Evolutionary conservation across 2,888 invertebrate genomes (phyloP), one percentile per base, ranked within the genome.

Genomic region (Thera obeliscata): DNA sequence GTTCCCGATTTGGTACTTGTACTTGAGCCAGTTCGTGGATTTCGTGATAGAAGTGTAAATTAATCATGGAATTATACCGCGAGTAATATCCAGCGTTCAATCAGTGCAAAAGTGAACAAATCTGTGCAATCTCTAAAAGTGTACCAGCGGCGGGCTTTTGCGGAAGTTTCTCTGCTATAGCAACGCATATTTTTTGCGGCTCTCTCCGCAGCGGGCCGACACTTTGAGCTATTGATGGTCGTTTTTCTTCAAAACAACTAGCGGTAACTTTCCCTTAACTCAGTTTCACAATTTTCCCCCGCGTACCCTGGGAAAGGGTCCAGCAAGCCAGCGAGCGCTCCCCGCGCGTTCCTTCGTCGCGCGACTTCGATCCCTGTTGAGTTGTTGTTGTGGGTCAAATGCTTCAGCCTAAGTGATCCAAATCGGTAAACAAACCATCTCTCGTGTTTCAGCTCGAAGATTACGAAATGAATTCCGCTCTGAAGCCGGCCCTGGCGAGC

Each of bases 401-500:
- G 90, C 91, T 87, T 87, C 81, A 83, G 49, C 12, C 38, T 83
- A 77, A 81, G 84, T 83, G 82, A 81, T 87, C 78, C 80, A 85
- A 83, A 87, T 85, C 84, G 83, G 78, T 87, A 83, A 89, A 83
- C 79, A 82, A 78, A 60, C 41, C 76, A 69, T 61, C 38, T 72
- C 68, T 88, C 88, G 83, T 89, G 86, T 90, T 92, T 88, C 90
- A 91, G 90, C 81, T 86, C 81, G 78, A 58, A 58, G 55, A 43
- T 65, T 62, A 52, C 59, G 65, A 49, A 55, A 95, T 95, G 95
- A 95, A 94, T 91, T 94, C 95, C 82, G 94, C 94, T 83, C 86
- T 95, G 87, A 95, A 95, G 89, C 94, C 95, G 85, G 94, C 93
- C 81, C 82, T 95, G 80, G 89, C 94, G 75, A 90, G 94, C 83